phyloP scores from a whole-genome alignment of 1,140 invertebrate species.

The Littorina saxatilis region DNA sequence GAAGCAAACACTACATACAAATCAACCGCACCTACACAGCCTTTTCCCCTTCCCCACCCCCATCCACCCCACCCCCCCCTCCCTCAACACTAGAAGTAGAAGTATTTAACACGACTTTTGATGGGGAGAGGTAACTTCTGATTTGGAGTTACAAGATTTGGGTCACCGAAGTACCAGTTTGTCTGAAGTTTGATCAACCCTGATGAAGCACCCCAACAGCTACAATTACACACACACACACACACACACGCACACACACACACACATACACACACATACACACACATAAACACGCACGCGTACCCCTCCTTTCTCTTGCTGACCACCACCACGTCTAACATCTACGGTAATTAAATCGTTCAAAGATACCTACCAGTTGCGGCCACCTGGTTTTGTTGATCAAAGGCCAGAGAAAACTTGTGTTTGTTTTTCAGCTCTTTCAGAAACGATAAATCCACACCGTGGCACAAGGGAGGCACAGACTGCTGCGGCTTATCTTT shows the following conservation, averaged over 20 bases:
- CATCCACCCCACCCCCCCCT: too few species aligned
- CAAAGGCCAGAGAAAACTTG: slow-evolving; percentile 28
- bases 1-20: too few species aligned
- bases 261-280: background rate
- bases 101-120: too few species aligned
- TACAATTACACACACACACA: background rate
- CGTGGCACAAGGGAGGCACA: slow-evolving; percentile 3
- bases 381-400: slow-evolving; percentile 33
- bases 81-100: too few species aligned
- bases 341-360: background rate
- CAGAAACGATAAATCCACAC: slow-evolving; percentile 7
- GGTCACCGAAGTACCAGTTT: too few species aligned
- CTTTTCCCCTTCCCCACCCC: too few species aligned
- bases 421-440: slow-evolving; percentile 31
- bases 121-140: too few species aligned
- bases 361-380: slow-evolving; percentile 12
- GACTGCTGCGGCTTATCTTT: slow-evolving; percentile 23
- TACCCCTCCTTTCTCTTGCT: too few species aligned
- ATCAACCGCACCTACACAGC: too few species aligned
- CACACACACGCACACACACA: slow-evolving; percentile 15
- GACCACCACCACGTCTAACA: background rate
- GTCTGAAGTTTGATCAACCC: too few species aligned
- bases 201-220: background rate
- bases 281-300: background rate
- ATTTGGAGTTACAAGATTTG: too few species aligned